These are phyloP conservation scores for Prunella himalayana DNA, from an alignment of 2,113 vertebrate genomes.

Conservation along the genomic window DNA sequence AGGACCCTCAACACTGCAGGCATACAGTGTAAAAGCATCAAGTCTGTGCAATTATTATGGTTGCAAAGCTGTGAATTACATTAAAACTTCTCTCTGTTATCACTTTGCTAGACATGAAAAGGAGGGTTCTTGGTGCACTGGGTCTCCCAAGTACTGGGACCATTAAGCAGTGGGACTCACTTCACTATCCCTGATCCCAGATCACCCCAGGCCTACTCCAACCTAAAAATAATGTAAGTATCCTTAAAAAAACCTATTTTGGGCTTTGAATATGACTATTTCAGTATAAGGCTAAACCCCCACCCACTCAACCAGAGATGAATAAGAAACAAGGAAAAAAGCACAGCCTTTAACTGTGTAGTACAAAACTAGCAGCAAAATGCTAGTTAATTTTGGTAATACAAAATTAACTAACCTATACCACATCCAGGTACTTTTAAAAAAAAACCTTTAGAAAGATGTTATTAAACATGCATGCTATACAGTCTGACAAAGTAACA, in stretches of 20 bases:
- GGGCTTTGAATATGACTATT: neutral
- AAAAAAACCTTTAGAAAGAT: neutral
- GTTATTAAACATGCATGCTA: neutral
- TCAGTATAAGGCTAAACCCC: fast-evolving
- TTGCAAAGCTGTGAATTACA: neutral
- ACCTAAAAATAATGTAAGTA: neutral
- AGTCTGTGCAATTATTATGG: neutral
- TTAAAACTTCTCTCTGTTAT: neutral
- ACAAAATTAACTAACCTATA: neutral
- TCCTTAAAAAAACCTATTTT: neutral
- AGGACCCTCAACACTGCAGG: neutral
- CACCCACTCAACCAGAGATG: neutral
- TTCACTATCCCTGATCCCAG: fast-evolving
- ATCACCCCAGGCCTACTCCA: neutral
- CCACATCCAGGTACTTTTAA: fast-evolving
- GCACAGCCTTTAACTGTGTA: neutral
- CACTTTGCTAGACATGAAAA: neutral
- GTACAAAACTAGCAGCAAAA: neutral
- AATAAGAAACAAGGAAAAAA: neutral
- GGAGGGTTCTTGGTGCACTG: neutral
- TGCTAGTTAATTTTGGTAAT: neutral
- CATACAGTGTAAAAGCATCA: neutral
- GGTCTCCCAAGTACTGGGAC: neutral
- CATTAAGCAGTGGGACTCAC: fast-evolving
- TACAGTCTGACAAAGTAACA: neutral